A percentile compares a stretch with the other conserved stretches of the same genome.
Conservation (phyloP, 2,113 vertebrate genomes). For the Oplegnathus fasciatus region DNA sequence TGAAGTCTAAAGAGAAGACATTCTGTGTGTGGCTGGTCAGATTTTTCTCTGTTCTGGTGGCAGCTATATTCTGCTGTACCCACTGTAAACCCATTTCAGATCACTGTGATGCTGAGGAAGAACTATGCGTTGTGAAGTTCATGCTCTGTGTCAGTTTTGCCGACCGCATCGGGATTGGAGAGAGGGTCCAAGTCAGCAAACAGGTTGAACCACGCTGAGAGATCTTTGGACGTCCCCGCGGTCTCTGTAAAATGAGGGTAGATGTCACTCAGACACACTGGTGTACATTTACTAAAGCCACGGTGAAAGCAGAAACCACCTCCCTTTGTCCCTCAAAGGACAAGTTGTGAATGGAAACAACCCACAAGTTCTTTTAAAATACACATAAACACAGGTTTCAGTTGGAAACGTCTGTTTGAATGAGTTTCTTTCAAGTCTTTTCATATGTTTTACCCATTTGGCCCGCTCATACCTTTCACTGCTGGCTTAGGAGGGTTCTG, state of each 20-base stretch:
- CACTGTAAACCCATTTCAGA: neutral
- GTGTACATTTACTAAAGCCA: neutral
- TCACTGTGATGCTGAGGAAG: neutral
- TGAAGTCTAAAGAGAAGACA: neutral
- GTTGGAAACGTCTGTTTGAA: constrained; percentile 17
- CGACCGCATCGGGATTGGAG: constrained; percentile 95
- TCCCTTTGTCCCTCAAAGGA: neutral
- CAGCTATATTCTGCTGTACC: constrained; percentile 1
- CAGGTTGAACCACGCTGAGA: constrained; percentile 95
- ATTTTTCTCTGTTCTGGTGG: neutral
- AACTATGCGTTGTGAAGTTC: constrained; percentile 91
- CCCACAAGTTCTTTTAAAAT: neutral
- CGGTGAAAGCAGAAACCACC: neutral
- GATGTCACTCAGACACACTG: neutral
- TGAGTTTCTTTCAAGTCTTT: constrained; percentile 1
- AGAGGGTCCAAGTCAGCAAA: constrained; percentile 97
- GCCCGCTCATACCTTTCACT: constrained; percentile 80
- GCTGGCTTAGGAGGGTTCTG: constrained; percentile 73
- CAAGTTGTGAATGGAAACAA: constrained; percentile 30
- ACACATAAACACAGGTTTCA: constrained; percentile 25
- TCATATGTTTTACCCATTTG: constrained; percentile 37
- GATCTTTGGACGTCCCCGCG: constrained; percentile 86
- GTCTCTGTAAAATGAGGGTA: constrained; percentile 82
- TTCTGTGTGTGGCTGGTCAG: neutral
- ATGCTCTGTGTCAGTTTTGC: constrained; percentile 91